A percentile compares a stretch with the other conserved stretches of the same genome.
These are phyloP conservation scores for Cactoblastis cactorum DNA, from an alignment of 2,888 invertebrate species.

Conservation along the genomic window DNA sequence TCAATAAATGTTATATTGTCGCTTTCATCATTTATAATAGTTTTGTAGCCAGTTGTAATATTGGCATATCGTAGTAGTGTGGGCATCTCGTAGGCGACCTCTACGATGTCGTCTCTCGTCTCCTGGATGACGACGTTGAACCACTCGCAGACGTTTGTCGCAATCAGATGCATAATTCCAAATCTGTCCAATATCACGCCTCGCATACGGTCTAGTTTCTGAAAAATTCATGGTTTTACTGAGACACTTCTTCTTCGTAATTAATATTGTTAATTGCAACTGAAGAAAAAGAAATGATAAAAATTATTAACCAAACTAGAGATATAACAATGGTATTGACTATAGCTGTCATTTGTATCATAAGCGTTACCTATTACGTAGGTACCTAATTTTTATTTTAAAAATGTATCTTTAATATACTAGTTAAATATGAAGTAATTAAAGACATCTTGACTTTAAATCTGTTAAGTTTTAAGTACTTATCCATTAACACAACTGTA, in stretches of 20 bases:
- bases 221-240: too few species aligned
- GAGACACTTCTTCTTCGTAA: too few species aligned
- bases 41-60: constrained; percentile 46
- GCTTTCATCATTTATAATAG: constrained; percentile 36
- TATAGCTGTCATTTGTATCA: too few species aligned
- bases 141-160: constrained; percentile 96
- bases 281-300: too few species aligned
- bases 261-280: too few species aligned
- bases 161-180: constrained; percentile 96
- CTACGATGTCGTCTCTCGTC: constrained; percentile 90
- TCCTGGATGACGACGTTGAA: constrained; percentile 91
- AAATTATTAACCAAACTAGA: too few species aligned
- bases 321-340: too few species aligned
- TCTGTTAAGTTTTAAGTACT: background rate
- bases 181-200: constrained; percentile 82
- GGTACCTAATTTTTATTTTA: too few species aligned
- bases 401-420: too few species aligned
- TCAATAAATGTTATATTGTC: constrained; percentile 43
- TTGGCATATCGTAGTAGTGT: constrained; percentile 55
- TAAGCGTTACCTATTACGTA: too few species aligned
- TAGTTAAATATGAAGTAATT: background rate
- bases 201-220: constrained; percentile 69
- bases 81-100: constrained; percentile 57
- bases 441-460: background rate
- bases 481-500: background rate